These are phyloP conservation scores for Zootermopsis nevadensis DNA, from an alignment of 2,888 invertebrate genomes.

Conservation along the genomic window DNA sequence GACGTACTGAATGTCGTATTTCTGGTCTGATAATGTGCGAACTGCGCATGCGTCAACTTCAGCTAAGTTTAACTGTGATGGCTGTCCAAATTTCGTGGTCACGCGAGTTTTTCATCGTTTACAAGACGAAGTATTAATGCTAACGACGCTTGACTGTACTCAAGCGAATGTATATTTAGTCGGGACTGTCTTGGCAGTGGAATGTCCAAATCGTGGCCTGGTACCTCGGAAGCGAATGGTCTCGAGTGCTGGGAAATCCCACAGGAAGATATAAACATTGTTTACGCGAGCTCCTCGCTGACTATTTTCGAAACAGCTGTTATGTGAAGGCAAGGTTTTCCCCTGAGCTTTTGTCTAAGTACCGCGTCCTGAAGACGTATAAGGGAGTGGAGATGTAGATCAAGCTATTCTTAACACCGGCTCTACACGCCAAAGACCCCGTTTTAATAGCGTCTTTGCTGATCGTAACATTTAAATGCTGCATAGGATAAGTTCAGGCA, in stretches of 20 bases:
- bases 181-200: background rate
- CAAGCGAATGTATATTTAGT: background rate
- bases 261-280: conserved; percentile 21
- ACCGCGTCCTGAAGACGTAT: no score
- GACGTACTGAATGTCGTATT: no score
- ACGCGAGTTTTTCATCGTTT: background rate
- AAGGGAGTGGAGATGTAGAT: no score
- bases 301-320: background rate
- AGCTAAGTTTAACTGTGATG: background rate
- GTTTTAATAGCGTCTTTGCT: no score
- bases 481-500: no score
- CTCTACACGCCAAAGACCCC: no score
- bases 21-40: no score
- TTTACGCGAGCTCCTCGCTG: background rate
- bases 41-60: background rate
- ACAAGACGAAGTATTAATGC: background rate
- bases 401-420: no score
- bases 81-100: background rate
- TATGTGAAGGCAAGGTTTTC: background rate
- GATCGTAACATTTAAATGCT: no score
- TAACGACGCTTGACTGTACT: background rate
- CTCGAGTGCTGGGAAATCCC: conserved; percentile 2
- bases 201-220: conserved; percentile 5
- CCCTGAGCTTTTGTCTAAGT: no score
- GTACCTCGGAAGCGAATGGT: background rate